Base-by-base conservation (phyloP, 2,113 vertebrate genomes). In the Monarcha castaneiventris region DNA sequence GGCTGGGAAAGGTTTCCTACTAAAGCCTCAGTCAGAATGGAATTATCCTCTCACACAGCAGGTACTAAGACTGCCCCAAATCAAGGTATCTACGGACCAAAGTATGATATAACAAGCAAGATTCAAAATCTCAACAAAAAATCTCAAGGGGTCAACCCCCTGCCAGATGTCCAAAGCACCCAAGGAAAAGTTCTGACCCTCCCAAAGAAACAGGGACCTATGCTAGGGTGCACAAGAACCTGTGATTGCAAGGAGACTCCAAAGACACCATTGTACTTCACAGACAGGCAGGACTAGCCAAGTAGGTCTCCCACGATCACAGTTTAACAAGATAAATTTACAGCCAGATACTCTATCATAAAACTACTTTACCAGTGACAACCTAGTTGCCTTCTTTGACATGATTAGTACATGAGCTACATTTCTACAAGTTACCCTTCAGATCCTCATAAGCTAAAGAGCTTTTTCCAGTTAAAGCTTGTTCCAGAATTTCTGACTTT, bases 21-120 rank as follows among this genome's bases (percentile, higher is more conserved):
- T 39, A 87, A 75, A 81, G 21, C 16, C 44, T 64, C 61, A 46
- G 25, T 77, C 62, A 85, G 52, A 93, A 77, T 22, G 25, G 17
- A 91, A 46, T 23, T 15, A 79, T 22, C n/a, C 26, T n/a, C 46
- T 73, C 43, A 33, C 73, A 71, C 9, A 73, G 29, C 55, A 77
- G 37, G 29, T 58, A 68, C 16, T 63, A 44, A 92, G 27, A 52
- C 22, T 43, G 16, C 20, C 22, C 35, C 80, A 88, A 80, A 76
- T 19, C 49, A 43, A 52, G 22, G 3, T 10, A 29, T 7, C 62
- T 52, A 55, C 0, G 0, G 37, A 91, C 1, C 3, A 0, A 86
- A 86, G 37, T 10, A 86, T 5, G 10, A 39, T 13, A 4, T 5
- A 74, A 72, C 4, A 56, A 87, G 17, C 8, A 72, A 82, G 41